Percentiles rank a stretch among this genome's conserved stretches.
Conservation (phyloP, 1,140 invertebrate species). For the Musca vetustissima region DNA sequence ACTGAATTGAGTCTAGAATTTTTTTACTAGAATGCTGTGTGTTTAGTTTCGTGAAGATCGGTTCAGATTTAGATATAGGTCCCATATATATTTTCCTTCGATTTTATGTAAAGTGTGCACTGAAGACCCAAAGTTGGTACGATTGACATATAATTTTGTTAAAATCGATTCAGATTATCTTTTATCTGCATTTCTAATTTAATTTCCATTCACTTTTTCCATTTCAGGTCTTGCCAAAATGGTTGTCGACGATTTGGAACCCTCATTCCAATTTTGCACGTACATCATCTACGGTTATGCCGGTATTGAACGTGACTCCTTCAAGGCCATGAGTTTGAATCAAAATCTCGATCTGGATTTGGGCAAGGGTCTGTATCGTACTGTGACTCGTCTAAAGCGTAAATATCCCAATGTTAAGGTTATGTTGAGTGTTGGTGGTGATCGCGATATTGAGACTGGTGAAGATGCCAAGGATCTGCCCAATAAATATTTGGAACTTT, state of each 20-base stretch:
- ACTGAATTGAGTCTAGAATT: too few relatives aligned
- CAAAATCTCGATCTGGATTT: slow-evolving; percentile 70
- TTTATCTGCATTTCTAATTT: too few relatives aligned
- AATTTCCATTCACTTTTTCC: background rate
- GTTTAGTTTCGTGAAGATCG: too few relatives aligned
- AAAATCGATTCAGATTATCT: too few relatives aligned
- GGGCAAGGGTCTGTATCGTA: slow-evolving; percentile 70
- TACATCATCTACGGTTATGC: slow-evolving; percentile 87
- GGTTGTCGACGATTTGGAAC: slow-evolving; percentile 71
- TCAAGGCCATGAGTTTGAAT: slow-evolving; percentile 70
- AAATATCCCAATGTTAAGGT: slow-evolving; percentile 73
- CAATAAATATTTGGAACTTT: slow-evolving; percentile 55
- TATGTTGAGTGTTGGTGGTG: slow-evolving; percentile 74
- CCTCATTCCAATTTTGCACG: slow-evolving; percentile 76
- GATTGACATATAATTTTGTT: too few relatives aligned
- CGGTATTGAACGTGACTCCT: slow-evolving; percentile 69
- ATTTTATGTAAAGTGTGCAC: too few relatives aligned
- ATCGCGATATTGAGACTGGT: slow-evolving; percentile 65
- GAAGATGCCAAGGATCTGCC: slow-evolving; percentile 57
- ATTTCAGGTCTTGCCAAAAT: slow-evolving; percentile 76
- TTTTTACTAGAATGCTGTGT: too few relatives aligned
- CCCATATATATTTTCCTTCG: too few relatives aligned
- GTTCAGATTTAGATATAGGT: too few relatives aligned
- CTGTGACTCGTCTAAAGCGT: slow-evolving; percentile 72
- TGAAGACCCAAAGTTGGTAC: too few relatives aligned